Evolutionary conservation across 2,888 invertebrate species (phyloP).

Genomic region (Eristalinus aeneus): DNA sequence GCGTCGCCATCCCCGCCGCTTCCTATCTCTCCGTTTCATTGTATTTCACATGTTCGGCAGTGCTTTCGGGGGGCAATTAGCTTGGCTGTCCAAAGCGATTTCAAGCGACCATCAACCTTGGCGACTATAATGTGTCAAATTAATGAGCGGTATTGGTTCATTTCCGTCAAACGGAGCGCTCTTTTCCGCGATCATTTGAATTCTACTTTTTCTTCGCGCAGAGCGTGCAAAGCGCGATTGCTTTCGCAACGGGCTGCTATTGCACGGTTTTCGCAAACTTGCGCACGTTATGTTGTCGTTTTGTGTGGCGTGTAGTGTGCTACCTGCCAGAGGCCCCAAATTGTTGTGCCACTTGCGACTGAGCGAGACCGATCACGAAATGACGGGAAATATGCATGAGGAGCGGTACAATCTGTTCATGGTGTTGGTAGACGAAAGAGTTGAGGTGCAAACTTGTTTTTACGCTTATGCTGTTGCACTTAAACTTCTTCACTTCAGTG

Average conservation of each 20-base stretch:
- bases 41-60: background rate
- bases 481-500: conserved; percentile 25
- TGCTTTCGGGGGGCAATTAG: conserved; percentile 28
- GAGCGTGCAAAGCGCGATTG: background rate
- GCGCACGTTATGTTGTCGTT: background rate
- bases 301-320: background rate
- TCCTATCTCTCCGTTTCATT: background rate
- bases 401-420: background rate
- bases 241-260: background rate
- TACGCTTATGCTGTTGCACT: background rate
- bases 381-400: background rate
- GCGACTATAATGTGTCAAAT: conserved; percentile 20
- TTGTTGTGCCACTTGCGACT: conserved; percentile 13
- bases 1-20: background rate
- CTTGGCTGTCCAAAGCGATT: conserved; percentile 2
- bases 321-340: background rate
- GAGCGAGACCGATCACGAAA: background rate
- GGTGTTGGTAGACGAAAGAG: conserved; percentile 31
- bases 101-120: conserved; percentile 46
- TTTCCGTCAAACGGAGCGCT: background rate
- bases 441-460: conserved; percentile 42
- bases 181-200: background rate
- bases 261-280: background rate
- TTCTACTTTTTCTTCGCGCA: background rate
- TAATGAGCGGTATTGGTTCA: conserved; percentile 17